phyloP scores from a whole-genome alignment of 2,797 vertebrate genomes.

The Taeniopygia guttata region DNA sequence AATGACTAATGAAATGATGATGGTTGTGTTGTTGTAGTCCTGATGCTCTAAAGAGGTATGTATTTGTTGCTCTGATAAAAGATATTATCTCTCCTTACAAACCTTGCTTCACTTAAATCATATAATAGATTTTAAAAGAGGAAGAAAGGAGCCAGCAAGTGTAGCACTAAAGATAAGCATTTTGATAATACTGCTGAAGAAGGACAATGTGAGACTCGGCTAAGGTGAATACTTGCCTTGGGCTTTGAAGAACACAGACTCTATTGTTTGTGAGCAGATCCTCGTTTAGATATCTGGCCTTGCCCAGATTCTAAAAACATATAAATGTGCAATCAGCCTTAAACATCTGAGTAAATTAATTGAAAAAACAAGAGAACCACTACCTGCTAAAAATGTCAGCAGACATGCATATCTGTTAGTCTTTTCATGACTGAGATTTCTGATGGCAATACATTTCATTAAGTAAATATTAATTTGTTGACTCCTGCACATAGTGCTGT shows the following conservation, averaged over 20 bases:
- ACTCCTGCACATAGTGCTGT: background rate
- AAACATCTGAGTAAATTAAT: too few relatives aligned
- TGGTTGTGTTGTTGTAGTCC: background rate
- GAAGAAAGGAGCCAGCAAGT: background rate
- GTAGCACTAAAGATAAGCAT: background rate
- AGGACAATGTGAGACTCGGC: background rate
- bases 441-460: background rate
- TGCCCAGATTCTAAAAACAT: background rate
- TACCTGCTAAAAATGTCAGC: background rate
- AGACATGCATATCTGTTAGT: background rate
- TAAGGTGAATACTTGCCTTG: background rate
- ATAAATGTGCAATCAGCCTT: too few relatives aligned
- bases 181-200: background rate
- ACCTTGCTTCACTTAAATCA: background rate
- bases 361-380: background rate
- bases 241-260: background rate
- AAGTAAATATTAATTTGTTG: background rate
- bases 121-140: background rate
- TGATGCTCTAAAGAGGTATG: background rate
- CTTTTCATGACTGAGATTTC: background rate
- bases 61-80: conserved; percentile 23
- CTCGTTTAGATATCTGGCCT: background rate
- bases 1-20: background rate
- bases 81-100: background rate
- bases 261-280: background rate